Evolutionary conservation across 2,888 invertebrate genomes (phyloP), one percentile per base, ranked within the genome.

Genomic region (Meandrusa payeni): DNA sequence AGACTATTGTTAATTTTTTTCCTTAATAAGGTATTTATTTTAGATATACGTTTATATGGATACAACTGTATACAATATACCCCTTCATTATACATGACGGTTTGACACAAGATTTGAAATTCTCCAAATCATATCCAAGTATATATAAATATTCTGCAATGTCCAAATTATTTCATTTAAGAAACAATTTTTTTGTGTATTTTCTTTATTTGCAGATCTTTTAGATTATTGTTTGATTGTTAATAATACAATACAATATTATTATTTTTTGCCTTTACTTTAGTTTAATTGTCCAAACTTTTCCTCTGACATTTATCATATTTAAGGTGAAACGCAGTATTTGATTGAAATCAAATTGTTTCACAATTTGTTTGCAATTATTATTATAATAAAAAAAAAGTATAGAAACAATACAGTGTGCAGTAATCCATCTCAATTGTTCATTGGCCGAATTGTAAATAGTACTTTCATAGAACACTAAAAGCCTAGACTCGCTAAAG

Each of bases 1-100:
- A 80, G 75, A 68, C 62, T 79, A 78, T 76, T 75, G 73, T 81
- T 82, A 79, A 76, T 72, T 74, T 37, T 23, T 27, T 81, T 68
- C 78, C 76, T 78, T 74, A 63, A 64, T 85, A 86, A 87, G 86
- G 75, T 87, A 87, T 87, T 87, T 87, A 87, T 87, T 87, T 86
- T 85, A 86, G 86, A 78, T 79, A 64, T 81, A 83, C 71, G 75
- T 72, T 76, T 70, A 71, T 76, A 76, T 74, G 86, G 86, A 87
- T 87, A 87, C 86, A 76, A 66, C 75, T 77, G 86, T 87, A 87
- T 87, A 86, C 86, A 87, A 69, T 52, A 61, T 65, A 59, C 61
- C 65, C 64, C 59, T 43, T 38, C 32, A 33, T 52, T 57, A 56
- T 59, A 53, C 38, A 56, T 58, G 50, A 61, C 54, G 54, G 51